A percentile compares a stretch with the other conserved stretches of the same genome.
Conservation (phyloP, 2,888 invertebrate species). For the Nudaria mundana region DNA sequence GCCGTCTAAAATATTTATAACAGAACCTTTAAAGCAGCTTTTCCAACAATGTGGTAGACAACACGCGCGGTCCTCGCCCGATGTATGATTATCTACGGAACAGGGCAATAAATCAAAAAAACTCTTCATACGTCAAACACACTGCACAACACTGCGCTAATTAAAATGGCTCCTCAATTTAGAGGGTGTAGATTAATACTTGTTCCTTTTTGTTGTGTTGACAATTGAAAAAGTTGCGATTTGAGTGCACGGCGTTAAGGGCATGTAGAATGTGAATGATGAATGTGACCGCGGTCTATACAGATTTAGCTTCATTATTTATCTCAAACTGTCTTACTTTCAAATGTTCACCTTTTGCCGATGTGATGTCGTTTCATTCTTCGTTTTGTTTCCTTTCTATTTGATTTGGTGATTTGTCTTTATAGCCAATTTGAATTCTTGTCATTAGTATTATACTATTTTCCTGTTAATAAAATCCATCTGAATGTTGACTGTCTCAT, state of each 20-base stretch:
- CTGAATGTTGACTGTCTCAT: constrained; percentile 16
- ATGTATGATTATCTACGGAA: constrained; percentile 78
- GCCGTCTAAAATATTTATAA: constrained; percentile 80
- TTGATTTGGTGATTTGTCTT: constrained; percentile 18
- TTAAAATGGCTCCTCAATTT: constrained; percentile 35
- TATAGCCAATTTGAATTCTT: constrained; percentile 22
- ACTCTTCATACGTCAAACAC: constrained; percentile 45
- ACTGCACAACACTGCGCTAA: constrained; percentile 39
- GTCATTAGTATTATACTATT: constrained; percentile 16
- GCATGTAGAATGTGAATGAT: constrained; percentile 37
- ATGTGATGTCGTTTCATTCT: constrained; percentile 27
- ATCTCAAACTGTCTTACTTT: constrained; percentile 19
- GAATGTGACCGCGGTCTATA: constrained; percentile 27
- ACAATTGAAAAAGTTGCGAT: constrained; percentile 34
- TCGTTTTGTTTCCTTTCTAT: constrained; percentile 24
- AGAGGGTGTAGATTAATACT: constrained; percentile 33
- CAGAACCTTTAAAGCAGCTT: constrained; percentile 80
- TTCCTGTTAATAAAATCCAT: constrained; percentile 20
- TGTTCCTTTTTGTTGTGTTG: constrained; percentile 38
- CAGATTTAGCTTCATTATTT: constrained; percentile 22
- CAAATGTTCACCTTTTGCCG: constrained; percentile 17
- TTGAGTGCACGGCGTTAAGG: constrained; percentile 36
- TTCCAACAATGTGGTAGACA: constrained; percentile 81
- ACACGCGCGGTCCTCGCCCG: constrained; percentile 78
- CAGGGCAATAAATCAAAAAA: constrained; percentile 76